Evolutionary conservation across 2,113 vertebrate genomes (phyloP), one percentile per base, ranked within the genome.

Genomic region (Spilogale gracilis): DNA sequence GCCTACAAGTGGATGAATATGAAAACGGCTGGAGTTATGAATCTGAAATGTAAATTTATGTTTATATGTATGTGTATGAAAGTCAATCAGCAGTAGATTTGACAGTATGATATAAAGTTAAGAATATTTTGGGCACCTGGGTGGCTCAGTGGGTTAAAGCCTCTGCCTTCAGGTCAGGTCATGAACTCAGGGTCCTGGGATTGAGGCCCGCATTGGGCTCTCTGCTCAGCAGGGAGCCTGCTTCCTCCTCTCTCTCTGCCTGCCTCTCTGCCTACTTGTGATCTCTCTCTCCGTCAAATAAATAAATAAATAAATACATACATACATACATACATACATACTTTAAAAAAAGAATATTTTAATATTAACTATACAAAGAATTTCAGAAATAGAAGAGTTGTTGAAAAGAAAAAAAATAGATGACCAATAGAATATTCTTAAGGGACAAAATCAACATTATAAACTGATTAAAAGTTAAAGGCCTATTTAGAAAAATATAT

Each of bases 41-140:
- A 94, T 58, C 67, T 61, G 6, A 97, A 95, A 89, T 76, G 56
- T 23, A 95, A 96, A 78, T 95, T 5, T 80, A 45, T 63, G 27
- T 82, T 93, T 85, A 92, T 32, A 73, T 87, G 52, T 82, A 38
- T 67, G 21, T 86, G 30, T 65, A n/a, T 83, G n/a, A 82, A 96
- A 80, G n/a, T 71, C 43, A 91, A 80, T 63, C 78, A 90, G 18
- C 9, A 67, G 38, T 67, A 61, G 38, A 52, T 65, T 89, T 91
- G 74, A 65, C n/a, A 83, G 17, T 74, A 84, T 30, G 48, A 79
- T 18, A 76, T 13, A 89, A 96, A 88, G 54, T 8, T 38, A 38
- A 38, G 38, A 38, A 38, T 38, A 38, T 38, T 38, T 38, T 38
- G 38, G 38, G 38, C 38, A 38, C 38, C 38, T 38, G 38, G 38